Evolutionary conservation across 1,140 invertebrate species (phyloP), one percentile per base, ranked within the genome.

Genomic region (Ericerus pela): DNA sequence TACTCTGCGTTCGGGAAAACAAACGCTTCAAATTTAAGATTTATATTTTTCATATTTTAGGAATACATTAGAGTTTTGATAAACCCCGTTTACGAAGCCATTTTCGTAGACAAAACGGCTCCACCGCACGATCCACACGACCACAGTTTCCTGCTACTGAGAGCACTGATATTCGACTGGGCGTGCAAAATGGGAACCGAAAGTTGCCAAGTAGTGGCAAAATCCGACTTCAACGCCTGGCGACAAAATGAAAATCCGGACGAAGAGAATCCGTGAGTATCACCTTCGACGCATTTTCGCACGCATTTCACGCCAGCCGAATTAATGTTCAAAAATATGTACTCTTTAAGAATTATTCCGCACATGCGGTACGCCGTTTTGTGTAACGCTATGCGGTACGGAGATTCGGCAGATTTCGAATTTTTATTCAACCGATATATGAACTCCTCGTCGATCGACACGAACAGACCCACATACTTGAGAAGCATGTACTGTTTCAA

Each of bases 401-500:
- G 20, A 8, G 41, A 16, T 14, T 18, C 22, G 26, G 11, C 41
- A 24, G 41, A 47, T 47, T 47, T 47, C 41, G 41, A 47, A 22
- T 47, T 47, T 22, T 47, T 47, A 14, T 47, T 24, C 20, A 18
- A 47, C 22, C 22, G 22, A 16, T 47, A 47, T 24, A 6, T 8
- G 2, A 3, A 16, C 8, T 24, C 20, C 2, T 47, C 41, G 41
- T 47, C 16, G 10, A 47, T 47, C 20, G 26, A 47, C 26, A 18
- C 41, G 41, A 47, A 47, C 26, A 47, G 26, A 47, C 26, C 26
- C 41, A 22, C 26, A 5, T 47, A 47, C 18, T 24, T 47, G 20
- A 47, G 26, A 24, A 47, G 41, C 20, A 10, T 47, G 26, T 47
- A 47, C 16, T 47, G 41, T 47, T 47, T 24, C 18, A 47, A 47